A percentile compares a stretch with the other conserved stretches of the same genome.
Conservation (phyloP, 2,888 invertebrate species). For the Drosophila kanekoi region DNA sequence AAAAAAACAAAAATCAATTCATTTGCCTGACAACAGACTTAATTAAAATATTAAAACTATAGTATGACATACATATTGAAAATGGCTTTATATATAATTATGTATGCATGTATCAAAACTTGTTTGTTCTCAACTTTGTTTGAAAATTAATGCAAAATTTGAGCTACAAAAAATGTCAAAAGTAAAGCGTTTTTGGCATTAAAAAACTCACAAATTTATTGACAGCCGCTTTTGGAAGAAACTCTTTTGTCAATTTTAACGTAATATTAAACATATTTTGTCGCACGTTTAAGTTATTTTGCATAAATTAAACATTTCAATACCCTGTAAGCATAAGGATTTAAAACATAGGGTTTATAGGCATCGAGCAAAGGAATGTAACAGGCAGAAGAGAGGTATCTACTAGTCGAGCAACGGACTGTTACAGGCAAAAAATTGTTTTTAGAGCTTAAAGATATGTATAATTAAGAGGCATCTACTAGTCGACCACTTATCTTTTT, state of each 20-base stretch:
- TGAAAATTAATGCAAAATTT: slow-evolving; percentile 1
- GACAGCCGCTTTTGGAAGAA: slow-evolving; percentile 16
- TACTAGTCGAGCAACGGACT: too few species aligned
- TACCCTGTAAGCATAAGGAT: not conserved
- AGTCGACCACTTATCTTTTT: not conserved
- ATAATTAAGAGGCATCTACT: not conserved
- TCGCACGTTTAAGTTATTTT: slow-evolving; percentile 4
- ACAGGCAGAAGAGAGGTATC: too few species aligned
- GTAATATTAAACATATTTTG: slow-evolving; percentile 14
- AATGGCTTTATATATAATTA: not conserved
- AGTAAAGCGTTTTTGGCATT: slow-evolving; percentile 12
- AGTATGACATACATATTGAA: not conserved
- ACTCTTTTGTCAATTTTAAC: slow-evolving; percentile 3
- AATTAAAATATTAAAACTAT: slow-evolving; percentile 15
- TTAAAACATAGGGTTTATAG: not conserved
- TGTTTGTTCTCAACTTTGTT: slow-evolving; percentile 19
- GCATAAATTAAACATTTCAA: slow-evolving; percentile 21
- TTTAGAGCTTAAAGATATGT: too few species aligned
- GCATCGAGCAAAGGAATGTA: not conserved
- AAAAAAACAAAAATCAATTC: not conserved
- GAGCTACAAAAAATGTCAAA: slow-evolving; percentile 5
- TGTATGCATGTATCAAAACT: slow-evolving; percentile 16
- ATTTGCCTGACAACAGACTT: slow-evolving; percentile 26
- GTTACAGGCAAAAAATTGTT: not conserved
- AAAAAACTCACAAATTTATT: slow-evolving; percentile 13